These are phyloP conservation scores for Chesias legatella DNA, from an alignment of 2,888 invertebrate genomes.

Conservation along the genomic window DNA sequence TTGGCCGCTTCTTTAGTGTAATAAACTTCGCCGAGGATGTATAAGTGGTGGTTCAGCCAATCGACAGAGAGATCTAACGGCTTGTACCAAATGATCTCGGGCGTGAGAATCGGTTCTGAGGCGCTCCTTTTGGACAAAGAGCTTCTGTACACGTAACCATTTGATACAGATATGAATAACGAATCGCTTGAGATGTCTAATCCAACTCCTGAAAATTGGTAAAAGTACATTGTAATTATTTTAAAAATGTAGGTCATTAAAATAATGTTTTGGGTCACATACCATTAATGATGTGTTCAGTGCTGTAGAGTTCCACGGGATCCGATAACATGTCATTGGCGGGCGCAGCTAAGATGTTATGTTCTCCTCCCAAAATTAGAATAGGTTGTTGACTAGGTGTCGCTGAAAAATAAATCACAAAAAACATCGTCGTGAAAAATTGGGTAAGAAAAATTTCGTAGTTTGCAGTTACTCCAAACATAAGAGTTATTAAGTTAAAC, in stretches of 20 bases:
- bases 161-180: constrained; percentile 88
- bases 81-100: constrained; percentile 80
- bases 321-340: constrained; percentile 84
- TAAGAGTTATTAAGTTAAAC: no score
- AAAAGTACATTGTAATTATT: neutral
- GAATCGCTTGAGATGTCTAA: constrained; percentile 87
- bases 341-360: constrained; percentile 84
- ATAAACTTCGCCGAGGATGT: constrained; percentile 87
- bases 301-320: constrained; percentile 83
- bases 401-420: constrained; percentile 60
- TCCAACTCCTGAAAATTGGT: constrained; percentile 84
- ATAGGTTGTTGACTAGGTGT: constrained; percentile 85
- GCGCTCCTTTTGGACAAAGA: constrained; percentile 66
- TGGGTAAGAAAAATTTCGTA: no score
- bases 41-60: constrained; percentile 93
- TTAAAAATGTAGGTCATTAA: neutral
- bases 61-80: constrained; percentile 90
- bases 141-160: constrained; percentile 82
- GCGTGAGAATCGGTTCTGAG: constrained; percentile 76
- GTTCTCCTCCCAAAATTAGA: constrained; percentile 85
- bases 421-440: no score
- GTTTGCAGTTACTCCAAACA: no score
- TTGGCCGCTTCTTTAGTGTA: constrained; percentile 57
- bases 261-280: constrained; percentile 14
- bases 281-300: constrained; percentile 72